Conservation (phyloP, 2,888 invertebrate genomes). For the Drosophila planitibia region DNA sequence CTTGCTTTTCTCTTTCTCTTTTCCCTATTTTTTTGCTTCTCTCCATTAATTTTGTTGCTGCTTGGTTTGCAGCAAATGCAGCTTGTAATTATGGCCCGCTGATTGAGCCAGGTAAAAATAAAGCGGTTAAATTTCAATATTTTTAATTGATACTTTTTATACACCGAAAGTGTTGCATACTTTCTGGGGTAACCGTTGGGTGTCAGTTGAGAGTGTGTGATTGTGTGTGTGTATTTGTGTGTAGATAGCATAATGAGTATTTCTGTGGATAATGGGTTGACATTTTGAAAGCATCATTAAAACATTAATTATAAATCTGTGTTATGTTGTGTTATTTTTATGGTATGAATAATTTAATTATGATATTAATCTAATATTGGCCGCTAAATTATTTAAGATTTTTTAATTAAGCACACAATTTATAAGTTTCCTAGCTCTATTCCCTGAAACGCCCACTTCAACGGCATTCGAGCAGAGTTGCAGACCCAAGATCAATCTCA, state of each 20-base stretch:
- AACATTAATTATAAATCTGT: neutral
- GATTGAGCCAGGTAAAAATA: slow-evolving; percentile 23
- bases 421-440: neutral
- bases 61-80: slow-evolving; percentile 45
- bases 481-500: neutral
- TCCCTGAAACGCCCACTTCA: neutral
- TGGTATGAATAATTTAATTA: no score
- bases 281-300: neutral
- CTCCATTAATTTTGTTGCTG: slow-evolving; percentile 29
- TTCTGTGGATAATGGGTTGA: neutral
- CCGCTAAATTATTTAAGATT: neutral
- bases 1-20: slow-evolving; percentile 21
- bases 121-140: slow-evolving; percentile 34
- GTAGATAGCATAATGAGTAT: neutral
- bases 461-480: slow-evolving; percentile 2
- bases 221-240: neutral
- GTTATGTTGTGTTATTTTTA: no score
- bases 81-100: slow-evolving; percentile 42
- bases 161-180: slow-evolving; percentile 55
- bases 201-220: neutral
- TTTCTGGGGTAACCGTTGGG: slow-evolving; percentile 12
- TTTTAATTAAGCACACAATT: neutral
- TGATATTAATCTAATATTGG: neutral
- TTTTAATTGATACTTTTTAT: slow-evolving; percentile 34
- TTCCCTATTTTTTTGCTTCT: slow-evolving; percentile 14